Evolutionary conservation across 2,888 invertebrate genomes (phyloP), one percentile per base, ranked within the genome.

Genomic region (Erebia palarica): DNA sequence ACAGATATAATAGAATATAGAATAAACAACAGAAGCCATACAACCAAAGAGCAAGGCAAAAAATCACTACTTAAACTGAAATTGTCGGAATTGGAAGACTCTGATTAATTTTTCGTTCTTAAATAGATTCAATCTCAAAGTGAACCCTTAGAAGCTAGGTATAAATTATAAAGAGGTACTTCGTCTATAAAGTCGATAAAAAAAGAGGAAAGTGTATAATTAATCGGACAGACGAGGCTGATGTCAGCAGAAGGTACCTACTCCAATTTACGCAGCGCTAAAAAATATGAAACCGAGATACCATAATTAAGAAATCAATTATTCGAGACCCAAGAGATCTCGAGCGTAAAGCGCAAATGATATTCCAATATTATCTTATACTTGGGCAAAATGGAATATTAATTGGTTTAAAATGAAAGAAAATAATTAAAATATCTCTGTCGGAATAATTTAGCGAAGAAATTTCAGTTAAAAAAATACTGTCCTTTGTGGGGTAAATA

Each of bases 301-400:
- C 59, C 58, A 10, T 68, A 59, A 73, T 73, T 69, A 63, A 65
- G 49, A 57, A 66, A 72, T 65, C 68, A 55, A 73, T 71, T 68
- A 67, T 67, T 59, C 59, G 49, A 59, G 47, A 21, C 67, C 59
- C 58, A 66, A 71, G 57, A 27, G 66, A 71, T 59, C 68, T 64
- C 53, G 61, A 70, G 69, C 72, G 66, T 67, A 58, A 67, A 67
- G 59, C 68, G 66, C 73, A 71, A 74, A 74, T 65, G 66, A 73
- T 74, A 74, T 67, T 69, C 73, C 69, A 73, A 73, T 74, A 74
- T 74, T 74, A 73, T 74, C 73, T 74, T 73, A 72, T 68, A 70
- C 69, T 73, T 55, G 68, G 61, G 66, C 47, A 18, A 74, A 74
- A 61, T 70, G 55, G 70, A 74, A 74, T 70, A 73, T 71, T 71